Conservation (phyloP, 2,797 vertebrate genomes). For the Falco biarmicus region DNA sequence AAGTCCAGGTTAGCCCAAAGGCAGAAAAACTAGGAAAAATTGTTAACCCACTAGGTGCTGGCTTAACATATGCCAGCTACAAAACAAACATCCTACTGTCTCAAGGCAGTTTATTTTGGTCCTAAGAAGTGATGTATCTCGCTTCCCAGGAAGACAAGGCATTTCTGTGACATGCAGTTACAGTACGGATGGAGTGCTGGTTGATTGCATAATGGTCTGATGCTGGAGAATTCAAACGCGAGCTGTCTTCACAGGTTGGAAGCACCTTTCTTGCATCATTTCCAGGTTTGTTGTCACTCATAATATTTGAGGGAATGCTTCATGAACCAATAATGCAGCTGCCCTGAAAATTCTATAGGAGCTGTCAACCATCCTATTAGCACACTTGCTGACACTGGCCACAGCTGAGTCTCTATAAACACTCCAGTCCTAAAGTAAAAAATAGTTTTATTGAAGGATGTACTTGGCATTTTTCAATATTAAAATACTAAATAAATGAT, state of each 20-base stretch:
- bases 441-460: constrained; percentile 32
- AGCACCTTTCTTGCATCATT: constrained; percentile 56
- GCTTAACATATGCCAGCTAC: neutral
- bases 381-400: constrained; percentile 59
- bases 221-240: constrained; percentile 50
- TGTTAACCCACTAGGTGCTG: neutral
- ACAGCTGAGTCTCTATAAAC: constrained; percentile 62
- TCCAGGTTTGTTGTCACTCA: constrained; percentile 74
- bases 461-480: constrained; percentile 44
- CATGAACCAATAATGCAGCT: constrained; percentile 68
- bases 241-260: constrained; percentile 58
- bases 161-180: constrained; percentile 27
- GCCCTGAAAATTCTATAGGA: constrained; percentile 66
- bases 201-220: constrained; percentile 51
- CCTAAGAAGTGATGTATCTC: neutral
- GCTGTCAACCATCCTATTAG: constrained; percentile 70
- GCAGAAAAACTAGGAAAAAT: neutral
- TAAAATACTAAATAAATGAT: constrained; percentile 64
- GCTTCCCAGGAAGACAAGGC: constrained; percentile 37
- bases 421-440: constrained; percentile 49
- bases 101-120: constrained; percentile 52
- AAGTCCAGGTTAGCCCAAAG: constrained; percentile 7
- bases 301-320: constrained; percentile 71
- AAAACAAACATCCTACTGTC: neutral
- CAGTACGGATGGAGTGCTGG: constrained; percentile 23